Percentiles rank a stretch among this genome's conserved stretches.
phyloP scores from a whole-genome alignment of 1,140 invertebrate species.

The Gryon sp. region DNA sequence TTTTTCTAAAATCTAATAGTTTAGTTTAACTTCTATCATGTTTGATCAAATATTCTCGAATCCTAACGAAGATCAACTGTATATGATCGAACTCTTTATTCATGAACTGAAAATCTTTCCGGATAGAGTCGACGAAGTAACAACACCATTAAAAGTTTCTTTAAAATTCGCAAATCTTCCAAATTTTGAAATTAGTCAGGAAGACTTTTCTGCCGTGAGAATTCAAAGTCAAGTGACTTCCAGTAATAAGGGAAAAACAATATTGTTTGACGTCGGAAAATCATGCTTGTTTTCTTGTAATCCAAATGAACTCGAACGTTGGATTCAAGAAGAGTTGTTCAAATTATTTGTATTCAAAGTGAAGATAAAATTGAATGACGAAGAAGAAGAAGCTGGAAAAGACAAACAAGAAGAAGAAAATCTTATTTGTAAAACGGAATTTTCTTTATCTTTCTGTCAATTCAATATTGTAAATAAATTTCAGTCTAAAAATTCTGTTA shows the following conservation, averaged over 20 bases:
- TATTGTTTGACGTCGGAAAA: conserved; percentile 61
- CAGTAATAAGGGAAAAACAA: background rate
- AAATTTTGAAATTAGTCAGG: conserved; percentile 54
- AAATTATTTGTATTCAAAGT: conserved; percentile 55
- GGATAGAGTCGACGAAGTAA: conserved; percentile 8
- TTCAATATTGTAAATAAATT: too few relatives aligned
- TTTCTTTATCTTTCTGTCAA: conserved; percentile 69
- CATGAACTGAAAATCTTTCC: conserved; percentile 53
- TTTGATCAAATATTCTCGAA: conserved; percentile 19
- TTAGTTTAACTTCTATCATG: conserved; percentile 25
- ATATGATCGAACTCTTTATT: conserved; percentile 68
- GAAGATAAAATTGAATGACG: background rate
- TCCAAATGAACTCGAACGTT: conserved; percentile 33
- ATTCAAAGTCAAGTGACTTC: background rate
- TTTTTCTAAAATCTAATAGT: conserved; percentile 14
- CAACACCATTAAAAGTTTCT: conserved; percentile 32
- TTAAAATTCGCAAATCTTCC: conserved; percentile 65
- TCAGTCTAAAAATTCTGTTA: too few relatives aligned
- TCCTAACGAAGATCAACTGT: conserved; percentile 63
- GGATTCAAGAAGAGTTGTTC: conserved; percentile 54
- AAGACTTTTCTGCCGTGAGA: conserved; percentile 31
- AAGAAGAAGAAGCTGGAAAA: conserved; percentile 6
- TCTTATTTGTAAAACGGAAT: conserved; percentile 62
- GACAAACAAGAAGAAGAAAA: conserved; percentile 8
- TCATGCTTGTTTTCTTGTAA: conserved; percentile 66